phyloP scores from a whole-genome alignment of 2,113 vertebrate genomes.

The Rhea americana region DNA sequence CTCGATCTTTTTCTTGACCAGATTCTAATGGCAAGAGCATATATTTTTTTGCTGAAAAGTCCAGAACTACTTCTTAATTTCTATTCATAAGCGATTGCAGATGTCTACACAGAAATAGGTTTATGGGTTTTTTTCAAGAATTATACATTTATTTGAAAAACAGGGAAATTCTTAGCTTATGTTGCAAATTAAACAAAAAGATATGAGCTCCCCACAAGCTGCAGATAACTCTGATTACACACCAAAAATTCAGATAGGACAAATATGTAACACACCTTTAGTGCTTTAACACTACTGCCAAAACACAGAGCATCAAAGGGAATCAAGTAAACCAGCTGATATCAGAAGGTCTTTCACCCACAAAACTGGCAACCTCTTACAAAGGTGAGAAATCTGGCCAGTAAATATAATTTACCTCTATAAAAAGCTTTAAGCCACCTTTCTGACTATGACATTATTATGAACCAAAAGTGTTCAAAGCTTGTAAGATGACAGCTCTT shows the following conservation, averaged over 20 bases:
- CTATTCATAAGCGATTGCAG: not conserved
- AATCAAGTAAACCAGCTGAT: not conserved
- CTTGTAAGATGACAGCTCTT: not conserved
- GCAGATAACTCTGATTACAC: not conserved
- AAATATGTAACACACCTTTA: not conserved
- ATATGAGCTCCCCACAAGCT: accelerated
- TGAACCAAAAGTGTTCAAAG: not conserved
- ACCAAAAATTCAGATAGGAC: not conserved
- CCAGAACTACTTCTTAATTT: not conserved
- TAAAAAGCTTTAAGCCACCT: not conserved
- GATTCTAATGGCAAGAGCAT: not conserved
- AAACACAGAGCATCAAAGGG: not conserved
- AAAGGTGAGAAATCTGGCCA: not conserved
- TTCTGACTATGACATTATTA: not conserved
- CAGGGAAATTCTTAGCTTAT: not conserved
- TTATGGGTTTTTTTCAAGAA: not conserved
- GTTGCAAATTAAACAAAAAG: not conserved
- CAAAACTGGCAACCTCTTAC: not conserved
- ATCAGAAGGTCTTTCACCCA: not conserved
- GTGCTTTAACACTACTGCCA: not conserved
- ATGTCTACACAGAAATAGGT: not conserved
- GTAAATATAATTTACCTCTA: not conserved
- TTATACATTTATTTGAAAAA: not conserved
- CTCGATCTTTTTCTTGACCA: not conserved
- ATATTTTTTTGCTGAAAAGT: not conserved